A percentile compares a stretch with the other conserved stretches of the same genome.
Evolutionary conservation across 2,113 vertebrate genomes (phyloP).

Genomic region (Danio rerio): GRCz12tu NC_133194.1:43129501-43130000

Average conservation of each 20-base stretch:
- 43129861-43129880: conserved; percentile 47
- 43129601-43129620: not conserved
- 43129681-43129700: conserved; percentile 13
- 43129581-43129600: not conserved
- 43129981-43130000: not conserved
- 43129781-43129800: conserved; percentile 28
- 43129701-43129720: conserved; percentile 34
- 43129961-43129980: not conserved
- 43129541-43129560: not conserved
- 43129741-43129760: conserved; percentile 24
- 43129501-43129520: not conserved
- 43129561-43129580: not conserved
- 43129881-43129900: conserved; percentile 42
- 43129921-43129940: conserved; percentile 9
- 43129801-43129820: conserved; percentile 10
- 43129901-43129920: conserved; percentile 34
- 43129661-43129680: not conserved
- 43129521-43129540: not conserved
- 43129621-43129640: not conserved
- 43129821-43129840: conserved; percentile 38
- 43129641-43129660: not conserved
- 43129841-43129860: conserved; percentile 31
- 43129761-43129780: conserved; percentile 44
- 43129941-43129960: not conserved
- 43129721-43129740: conserved; percentile 27